Percentiles rank a stretch among this genome's conserved stretches.
Conservation (phyloP, 2,888 invertebrate genomes). For the Sympetrum striolatum region DNA sequence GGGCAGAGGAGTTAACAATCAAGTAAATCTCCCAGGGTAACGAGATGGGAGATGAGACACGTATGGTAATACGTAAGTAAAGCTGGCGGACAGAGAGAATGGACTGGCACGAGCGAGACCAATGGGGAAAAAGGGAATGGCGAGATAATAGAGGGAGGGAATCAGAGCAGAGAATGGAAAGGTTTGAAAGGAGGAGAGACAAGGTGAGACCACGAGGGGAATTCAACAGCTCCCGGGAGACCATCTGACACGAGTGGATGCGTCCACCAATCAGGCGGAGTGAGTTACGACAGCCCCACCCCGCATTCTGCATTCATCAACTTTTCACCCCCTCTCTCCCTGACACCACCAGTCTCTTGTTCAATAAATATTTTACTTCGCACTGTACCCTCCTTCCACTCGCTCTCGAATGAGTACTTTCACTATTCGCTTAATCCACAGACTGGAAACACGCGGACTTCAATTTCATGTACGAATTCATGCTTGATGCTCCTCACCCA, state of each 20-base stretch:
- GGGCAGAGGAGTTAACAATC: neutral
- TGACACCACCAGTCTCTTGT: too few relatives aligned
- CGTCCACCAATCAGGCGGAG: neutral
- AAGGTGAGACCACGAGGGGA: neutral
- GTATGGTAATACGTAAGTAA: neutral
- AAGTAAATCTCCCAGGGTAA: neutral
- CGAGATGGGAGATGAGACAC: neutral
- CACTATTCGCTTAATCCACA: too few relatives aligned
- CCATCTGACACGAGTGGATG: conserved; percentile 11
- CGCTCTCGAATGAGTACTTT: neutral
- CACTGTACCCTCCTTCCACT: neutral
- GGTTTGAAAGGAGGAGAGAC: neutral
- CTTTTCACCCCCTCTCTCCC: neutral
- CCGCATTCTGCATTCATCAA: neutral
- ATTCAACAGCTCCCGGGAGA: conserved; percentile 1
- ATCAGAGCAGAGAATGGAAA: neutral
- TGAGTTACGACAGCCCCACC: neutral
- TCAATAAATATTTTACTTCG: neutral
- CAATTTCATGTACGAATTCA: too few relatives aligned
- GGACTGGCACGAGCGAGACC: neutral
- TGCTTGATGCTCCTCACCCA: too few relatives aligned
- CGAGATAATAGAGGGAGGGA: too few relatives aligned
- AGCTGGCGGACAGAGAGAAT: neutral
- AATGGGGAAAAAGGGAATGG: neutral
- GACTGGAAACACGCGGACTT: too few relatives aligned